Conservation (phyloP, 2,113 vertebrate genomes). For the Alectura lathami region DNA sequence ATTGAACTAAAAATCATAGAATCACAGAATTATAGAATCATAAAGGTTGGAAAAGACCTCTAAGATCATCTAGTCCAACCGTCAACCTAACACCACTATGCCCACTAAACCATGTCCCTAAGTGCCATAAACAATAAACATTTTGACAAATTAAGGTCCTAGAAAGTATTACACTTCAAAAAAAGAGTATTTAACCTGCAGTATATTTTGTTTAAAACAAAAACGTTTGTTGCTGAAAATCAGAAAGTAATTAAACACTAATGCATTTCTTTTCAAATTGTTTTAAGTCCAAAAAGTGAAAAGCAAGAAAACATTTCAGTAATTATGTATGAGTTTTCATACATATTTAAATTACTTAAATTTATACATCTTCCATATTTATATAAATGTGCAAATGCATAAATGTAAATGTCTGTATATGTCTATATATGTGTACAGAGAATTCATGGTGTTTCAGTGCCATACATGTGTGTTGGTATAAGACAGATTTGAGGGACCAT, state of each 20-base stretch:
- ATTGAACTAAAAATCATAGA: background rate
- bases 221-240: background rate
- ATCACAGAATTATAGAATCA: too few species aligned
- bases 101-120: too few species aligned
- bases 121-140: too few species aligned
- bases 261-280: background rate
- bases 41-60: too few species aligned
- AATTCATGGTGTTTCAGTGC: background rate
- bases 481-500: background rate
- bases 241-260: background rate
- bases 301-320: background rate
- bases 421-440: background rate
- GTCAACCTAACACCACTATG: too few species aligned
- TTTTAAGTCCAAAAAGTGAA: background rate
- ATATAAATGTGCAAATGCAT: background rate
- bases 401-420: background rate
- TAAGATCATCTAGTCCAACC: too few species aligned
- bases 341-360: background rate
- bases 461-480: background rate
- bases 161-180: background rate
- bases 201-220: background rate
- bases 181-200: background rate
- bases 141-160: background rate
- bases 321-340: background rate
- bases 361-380: background rate